These are phyloP conservation scores for Drosophila eugracilis DNA, from an alignment of 1,140 invertebrate genomes.

Conservation along the genomic window DNA sequence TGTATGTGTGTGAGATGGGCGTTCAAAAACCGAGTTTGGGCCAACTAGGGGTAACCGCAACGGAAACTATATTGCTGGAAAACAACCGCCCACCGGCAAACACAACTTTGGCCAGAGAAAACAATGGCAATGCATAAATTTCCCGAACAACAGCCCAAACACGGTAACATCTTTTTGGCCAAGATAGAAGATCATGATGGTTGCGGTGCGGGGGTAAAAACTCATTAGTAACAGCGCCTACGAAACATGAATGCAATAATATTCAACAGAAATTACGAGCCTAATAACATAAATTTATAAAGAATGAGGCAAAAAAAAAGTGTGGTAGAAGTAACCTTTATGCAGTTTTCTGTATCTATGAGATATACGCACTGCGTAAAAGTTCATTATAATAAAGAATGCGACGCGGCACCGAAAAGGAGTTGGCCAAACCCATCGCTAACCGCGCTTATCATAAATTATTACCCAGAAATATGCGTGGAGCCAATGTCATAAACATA, in stretches of 20 bases:
- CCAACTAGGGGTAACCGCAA: conserved; percentile 23
- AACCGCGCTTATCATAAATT: conserved; percentile 66
- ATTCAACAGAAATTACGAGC: conserved; percentile 73
- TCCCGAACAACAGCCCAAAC: conserved; percentile 57
- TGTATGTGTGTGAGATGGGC: conserved; percentile 26
- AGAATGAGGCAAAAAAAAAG: background rate
- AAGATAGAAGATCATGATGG: conserved; percentile 19
- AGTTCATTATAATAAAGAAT: conserved; percentile 74
- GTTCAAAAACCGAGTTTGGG: conserved; percentile 11
- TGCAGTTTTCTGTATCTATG: conserved; percentile 66
- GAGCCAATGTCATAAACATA: conserved; percentile 70
- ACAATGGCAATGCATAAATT: conserved; percentile 69
- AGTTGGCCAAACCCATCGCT: conserved; percentile 37
- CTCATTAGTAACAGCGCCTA: conserved; percentile 79
- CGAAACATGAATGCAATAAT: conserved; percentile 78
- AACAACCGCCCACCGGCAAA: conserved; percentile 34
- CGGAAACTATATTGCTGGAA: background rate
- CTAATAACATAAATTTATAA: conserved; percentile 78
- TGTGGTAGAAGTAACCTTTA: conserved; percentile 21
- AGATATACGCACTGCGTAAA: conserved; percentile 79
- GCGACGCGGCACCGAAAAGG: conserved; percentile 11
- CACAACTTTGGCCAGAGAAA: conserved; percentile 20
- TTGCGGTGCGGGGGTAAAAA: conserved; percentile 56
- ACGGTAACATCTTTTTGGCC: conserved; percentile 43
- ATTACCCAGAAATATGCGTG: conserved; percentile 70